Percentiles rank a stretch among this genome's conserved stretches.
These are phyloP conservation scores for Myzus persicae DNA, from an alignment of 1,140 invertebrate species.

Conservation along the genomic window DNA sequence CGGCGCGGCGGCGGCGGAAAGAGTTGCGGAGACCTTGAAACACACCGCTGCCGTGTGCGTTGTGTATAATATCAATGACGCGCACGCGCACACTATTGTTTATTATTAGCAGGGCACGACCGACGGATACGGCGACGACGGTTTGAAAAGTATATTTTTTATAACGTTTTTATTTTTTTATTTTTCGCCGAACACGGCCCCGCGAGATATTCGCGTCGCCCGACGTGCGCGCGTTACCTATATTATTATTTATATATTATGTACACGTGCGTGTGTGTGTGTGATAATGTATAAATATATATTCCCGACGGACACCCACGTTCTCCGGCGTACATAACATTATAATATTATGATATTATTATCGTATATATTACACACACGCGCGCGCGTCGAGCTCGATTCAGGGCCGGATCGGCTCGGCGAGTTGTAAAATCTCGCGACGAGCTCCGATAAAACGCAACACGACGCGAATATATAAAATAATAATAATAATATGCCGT, in stretches of 20 bases:
- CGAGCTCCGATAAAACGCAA: not conserved
- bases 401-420: not conserved
- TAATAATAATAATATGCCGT: not conserved
- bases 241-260: conserved; percentile 4
- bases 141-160: not conserved
- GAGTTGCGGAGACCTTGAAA: conserved; percentile 23
- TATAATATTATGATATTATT: conserved; percentile 22
- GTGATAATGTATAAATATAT: not conserved
- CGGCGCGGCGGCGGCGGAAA: not conserved
- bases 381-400: not conserved
- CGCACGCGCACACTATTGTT: conserved; percentile 5
- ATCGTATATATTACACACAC: not conserved
- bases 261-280: not conserved
- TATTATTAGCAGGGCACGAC: conserved; percentile 45
- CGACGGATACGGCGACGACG: not conserved
- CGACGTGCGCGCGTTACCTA: not conserved
- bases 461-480: not conserved
- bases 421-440: not conserved
- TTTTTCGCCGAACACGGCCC: not conserved
- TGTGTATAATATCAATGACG: conserved; percentile 33
- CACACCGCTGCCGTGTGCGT: conserved; percentile 26
- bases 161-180: not conserved
- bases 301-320: conserved; percentile 3
- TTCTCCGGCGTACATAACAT: not conserved
- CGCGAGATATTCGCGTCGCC: not conserved